Evolutionary conservation across 2,888 invertebrate genomes (phyloP), one percentile per base, ranked within the genome.

Genomic region (Temnothorax unifasciatus): DNA sequence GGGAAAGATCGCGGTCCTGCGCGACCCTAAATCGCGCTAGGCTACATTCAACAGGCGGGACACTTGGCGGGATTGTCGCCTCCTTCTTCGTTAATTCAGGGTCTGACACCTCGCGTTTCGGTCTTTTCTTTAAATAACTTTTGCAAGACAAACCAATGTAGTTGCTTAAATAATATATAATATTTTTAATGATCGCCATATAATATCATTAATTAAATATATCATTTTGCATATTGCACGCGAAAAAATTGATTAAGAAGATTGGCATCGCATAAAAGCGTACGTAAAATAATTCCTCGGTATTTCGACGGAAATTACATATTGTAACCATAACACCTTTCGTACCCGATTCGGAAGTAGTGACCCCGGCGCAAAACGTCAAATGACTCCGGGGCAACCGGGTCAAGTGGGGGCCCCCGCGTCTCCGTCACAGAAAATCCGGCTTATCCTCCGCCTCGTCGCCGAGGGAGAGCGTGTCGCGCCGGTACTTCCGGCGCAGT

Each of bases 401-500:
- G 79, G 59, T 79, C 59, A 79, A 79, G 59, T 71, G 11, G 25
- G 1, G 13, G 18, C 38, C 34, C 44, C 73, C 59, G 79, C 79
- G 47, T 73, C 73, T 71, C 44, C 38, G 79, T 81, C 38, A 73
- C 73, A 73, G 79, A 81, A 81, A 81, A 81, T 81, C 79, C 71
- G 59, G 25, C 71, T 73, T 50, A 71, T 61, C 47, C 47, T 47
- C 38, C 47, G 38, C 79, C 44, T 13, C 18, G 71, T 73, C 47
- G 57, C 38, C n/a, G 68, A 50, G 61, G 68, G 81, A 68, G 83
- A 83, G 61, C 68, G 83, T 69, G 66, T 66, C 82, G 54, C 77
- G 77, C n/a, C 77, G 50, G 25, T 59, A 66, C 79, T 83, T 89
- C 87, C 87, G 87, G 84, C 86, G 73, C 84, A 82, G 87, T 87